phyloP scores from a whole-genome alignment of 2,888 invertebrate species.

The Venusia cambrica region DNA sequence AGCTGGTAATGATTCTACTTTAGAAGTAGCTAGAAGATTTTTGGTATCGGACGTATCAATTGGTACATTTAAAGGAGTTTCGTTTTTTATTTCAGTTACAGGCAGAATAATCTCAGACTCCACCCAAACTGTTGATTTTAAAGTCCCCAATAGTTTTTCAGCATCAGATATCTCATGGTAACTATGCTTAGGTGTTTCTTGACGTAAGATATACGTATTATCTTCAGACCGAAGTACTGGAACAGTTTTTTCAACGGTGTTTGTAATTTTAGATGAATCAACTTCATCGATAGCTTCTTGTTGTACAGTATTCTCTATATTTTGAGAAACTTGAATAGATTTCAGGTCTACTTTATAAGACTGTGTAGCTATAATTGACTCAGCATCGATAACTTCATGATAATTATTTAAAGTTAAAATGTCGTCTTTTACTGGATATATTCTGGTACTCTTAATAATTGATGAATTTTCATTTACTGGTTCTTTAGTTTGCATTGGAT shows the following conservation, averaged over 20 bases:
- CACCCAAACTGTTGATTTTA: constrained; percentile 26
- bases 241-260: not conserved
- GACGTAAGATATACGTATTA: constrained; percentile 23
- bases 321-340: not conserved
- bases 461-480: constrained; percentile 4
- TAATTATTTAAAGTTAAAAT: constrained; percentile 2
- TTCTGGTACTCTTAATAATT: constrained; percentile 6
- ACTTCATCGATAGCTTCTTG: not conserved
- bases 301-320: constrained; percentile 1
- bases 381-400: constrained; percentile 11
- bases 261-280: not conserved
- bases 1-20: constrained; percentile 29
- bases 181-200: constrained; percentile 40
- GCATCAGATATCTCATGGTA: constrained; percentile 50
- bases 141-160: constrained; percentile 36
- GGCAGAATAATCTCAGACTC: constrained; percentile 27
- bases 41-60: constrained; percentile 34
- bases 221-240: constrained; percentile 7
- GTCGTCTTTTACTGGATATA: constrained; percentile 7
- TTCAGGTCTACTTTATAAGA: constrained; percentile 4
- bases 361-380: constrained; percentile 2
- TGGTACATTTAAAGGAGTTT: constrained; percentile 22
- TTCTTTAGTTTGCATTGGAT: constrained; percentile 7
- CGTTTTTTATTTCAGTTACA: constrained; percentile 23
- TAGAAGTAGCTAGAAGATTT: constrained; percentile 33